A percentile compares a stretch with the other conserved stretches of the same genome.
These are phyloP conservation scores for Scomber colias DNA, from an alignment of 2,113 vertebrate species.

Conservation along the genomic window DNA sequence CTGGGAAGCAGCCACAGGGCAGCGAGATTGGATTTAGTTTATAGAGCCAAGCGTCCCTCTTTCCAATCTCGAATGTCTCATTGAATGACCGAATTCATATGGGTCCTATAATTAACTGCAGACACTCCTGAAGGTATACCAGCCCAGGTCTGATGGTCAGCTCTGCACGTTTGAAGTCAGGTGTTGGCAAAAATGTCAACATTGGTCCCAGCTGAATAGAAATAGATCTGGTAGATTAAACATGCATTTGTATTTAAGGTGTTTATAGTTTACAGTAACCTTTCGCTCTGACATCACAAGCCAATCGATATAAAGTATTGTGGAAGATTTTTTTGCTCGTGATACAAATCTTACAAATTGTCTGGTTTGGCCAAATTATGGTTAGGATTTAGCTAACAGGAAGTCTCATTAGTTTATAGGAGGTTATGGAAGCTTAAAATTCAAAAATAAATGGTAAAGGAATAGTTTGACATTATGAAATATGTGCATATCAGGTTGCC, in stretches of 20 bases:
- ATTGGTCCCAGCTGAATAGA: background rate
- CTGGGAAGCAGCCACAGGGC: conserved; percentile 38
- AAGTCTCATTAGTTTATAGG: no score
- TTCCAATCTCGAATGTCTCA: conserved; percentile 46
- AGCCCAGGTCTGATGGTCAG: conserved; percentile 31
- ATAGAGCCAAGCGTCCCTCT: conserved; percentile 59
- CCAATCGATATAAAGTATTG: no score
- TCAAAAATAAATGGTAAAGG: no score
- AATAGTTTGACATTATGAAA: no score
- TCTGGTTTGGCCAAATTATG: no score
- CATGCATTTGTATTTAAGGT: background rate
- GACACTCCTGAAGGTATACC: conserved; percentile 28
- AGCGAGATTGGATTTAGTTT: conserved; percentile 71
- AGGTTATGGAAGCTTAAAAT: no score
- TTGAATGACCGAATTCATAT: conserved; percentile 61
- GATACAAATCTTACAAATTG: no score
- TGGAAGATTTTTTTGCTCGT: no score
- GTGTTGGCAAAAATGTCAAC: background rate
- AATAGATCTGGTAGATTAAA: background rate
- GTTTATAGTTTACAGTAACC: background rate
- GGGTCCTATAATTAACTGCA: conserved; percentile 55
- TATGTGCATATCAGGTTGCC: background rate
- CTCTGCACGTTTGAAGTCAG: conserved; percentile 1
- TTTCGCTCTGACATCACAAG: no score
- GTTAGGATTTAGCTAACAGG: no score